phyloP scores from a whole-genome alignment of 2,113 vertebrate species.

The Candoia aspera region DNA sequence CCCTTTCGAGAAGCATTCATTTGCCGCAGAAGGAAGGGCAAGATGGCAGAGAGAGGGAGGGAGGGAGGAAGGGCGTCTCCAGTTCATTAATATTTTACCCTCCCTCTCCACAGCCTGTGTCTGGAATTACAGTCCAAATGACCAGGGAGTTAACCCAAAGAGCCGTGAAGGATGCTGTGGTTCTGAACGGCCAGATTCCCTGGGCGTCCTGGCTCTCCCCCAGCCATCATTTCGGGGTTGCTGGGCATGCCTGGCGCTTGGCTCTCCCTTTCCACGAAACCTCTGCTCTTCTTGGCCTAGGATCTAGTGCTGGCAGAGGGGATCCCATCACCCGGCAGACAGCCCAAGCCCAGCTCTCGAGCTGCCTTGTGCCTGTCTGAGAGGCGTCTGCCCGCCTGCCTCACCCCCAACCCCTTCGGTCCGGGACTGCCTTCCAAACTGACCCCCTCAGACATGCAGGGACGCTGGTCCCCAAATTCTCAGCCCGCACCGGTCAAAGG shows the following conservation, averaged over 20 bases:
- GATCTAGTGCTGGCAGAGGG: neutral
- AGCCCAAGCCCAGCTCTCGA: too few relatives aligned
- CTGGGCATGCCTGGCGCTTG: accelerated
- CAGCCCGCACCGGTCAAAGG: neutral
- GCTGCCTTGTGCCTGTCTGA: neutral
- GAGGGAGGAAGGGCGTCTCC: neutral
- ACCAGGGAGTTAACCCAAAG: neutral
- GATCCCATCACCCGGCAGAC: neutral
- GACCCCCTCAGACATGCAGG: neutral
- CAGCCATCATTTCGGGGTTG: neutral
- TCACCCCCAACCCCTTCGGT: neutral
- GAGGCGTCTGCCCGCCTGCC: neutral
- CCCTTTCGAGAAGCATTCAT: conserved; percentile 45
- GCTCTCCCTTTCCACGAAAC: too few relatives aligned
- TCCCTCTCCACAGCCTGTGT: neutral
- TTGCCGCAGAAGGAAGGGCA: conserved; percentile 34
- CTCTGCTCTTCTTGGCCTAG: neutral
- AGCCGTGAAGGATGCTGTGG: neutral
- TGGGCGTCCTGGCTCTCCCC: neutral
- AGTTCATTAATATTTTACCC: conserved; percentile 32
- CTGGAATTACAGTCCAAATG: neutral
- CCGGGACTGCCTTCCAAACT: neutral
- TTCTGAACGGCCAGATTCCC: neutral
- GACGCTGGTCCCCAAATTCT: neutral
- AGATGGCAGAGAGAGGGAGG: neutral